Base-by-base conservation (phyloP, 2,113 vertebrate genomes). In the Calonectris borealis region DNA sequence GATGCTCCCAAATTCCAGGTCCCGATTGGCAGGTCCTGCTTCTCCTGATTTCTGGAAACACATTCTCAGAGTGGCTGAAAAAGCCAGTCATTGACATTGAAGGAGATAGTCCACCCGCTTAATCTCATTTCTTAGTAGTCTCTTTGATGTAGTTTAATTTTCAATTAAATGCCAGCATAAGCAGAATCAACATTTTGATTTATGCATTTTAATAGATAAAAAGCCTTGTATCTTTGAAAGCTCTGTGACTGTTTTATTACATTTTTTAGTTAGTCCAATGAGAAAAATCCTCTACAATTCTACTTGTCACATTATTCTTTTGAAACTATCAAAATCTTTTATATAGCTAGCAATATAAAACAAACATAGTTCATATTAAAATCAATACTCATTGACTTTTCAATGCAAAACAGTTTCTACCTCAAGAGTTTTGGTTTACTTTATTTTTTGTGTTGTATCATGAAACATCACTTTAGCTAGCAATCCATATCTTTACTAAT, bases 331-430 rank as follows among this genome's bases (percentile, higher is more conserved):
- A 92, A 82, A 94, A 90, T 83, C 48, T 90, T 92, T 89, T 92
- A 49, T 76, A 76, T 58, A 69, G 40, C 40, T 81, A 65, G 75
- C 38, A 82, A 83, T 86, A 88, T 65, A 95, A 95, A 86, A 3
- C 61, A 90, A 93, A 72, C 75, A 36, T 77, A 73, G 68, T 83
- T 97, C 83, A 93, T 89, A 92, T 72, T 55, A 88, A 94, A 94
- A 95, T 97, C 94, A 96, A 96, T 97, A 58, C 12, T 75, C 68
- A 91, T 96, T 95, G 94, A 83, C 80, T 96, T 97, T 93, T 83
- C 58, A 78, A 85, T 86, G 78, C 75, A 92, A 93, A 96, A 52
- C 42, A 36, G 26, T 92, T 94, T 96, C 80, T 90, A 65, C 42
- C 61, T 96, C 60, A 83, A 71, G 62, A 83, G 31, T 55, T 88